These are phyloP conservation scores for Schlechtendalia chinensis DNA, from an alignment of 1,140 invertebrate species.

Conservation along the genomic window DNA sequence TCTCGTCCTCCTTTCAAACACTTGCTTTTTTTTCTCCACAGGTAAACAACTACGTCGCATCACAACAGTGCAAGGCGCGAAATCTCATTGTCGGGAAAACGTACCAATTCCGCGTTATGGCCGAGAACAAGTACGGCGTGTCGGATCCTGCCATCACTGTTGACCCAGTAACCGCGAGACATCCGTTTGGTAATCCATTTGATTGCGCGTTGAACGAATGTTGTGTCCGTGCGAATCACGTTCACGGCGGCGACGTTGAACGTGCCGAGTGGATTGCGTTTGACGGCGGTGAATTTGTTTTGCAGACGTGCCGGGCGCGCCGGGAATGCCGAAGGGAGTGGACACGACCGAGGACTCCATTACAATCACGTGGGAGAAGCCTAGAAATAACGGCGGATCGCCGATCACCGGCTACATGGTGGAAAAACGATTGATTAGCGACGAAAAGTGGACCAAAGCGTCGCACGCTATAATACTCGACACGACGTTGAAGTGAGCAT, in stretches of 20 bases:
- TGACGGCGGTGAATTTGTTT: background rate
- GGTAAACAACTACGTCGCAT: conserved; percentile 87
- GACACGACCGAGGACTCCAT: conserved; percentile 92
- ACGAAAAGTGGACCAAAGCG: conserved; percentile 89
- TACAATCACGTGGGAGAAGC: conserved; percentile 89
- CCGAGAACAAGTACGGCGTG: conserved; percentile 94
- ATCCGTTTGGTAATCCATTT: conserved; percentile 80
- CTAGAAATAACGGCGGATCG: conserved; percentile 88
- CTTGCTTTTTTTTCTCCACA: conserved; percentile 52
- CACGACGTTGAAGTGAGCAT: conserved; percentile 66
- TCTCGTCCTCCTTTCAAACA: no score
- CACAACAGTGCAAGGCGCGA: conserved; percentile 82
- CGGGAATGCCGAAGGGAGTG: conserved; percentile 79
- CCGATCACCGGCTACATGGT: conserved; percentile 89
- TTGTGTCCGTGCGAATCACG: no score
- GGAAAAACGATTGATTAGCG: conserved; percentile 84
- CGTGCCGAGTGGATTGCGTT: no score
- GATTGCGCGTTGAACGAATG: no score
- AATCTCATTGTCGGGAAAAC: conserved; percentile 86
- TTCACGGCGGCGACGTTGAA: no score
- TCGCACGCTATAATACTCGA: conserved; percentile 79
- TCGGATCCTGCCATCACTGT: conserved; percentile 86
- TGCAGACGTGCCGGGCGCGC: conserved; percentile 79
- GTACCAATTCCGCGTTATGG: conserved; percentile 97
- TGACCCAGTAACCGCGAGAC: conserved; percentile 87